Percentiles rank a stretch among this genome's conserved stretches.
Conservation (phyloP, 1,140 invertebrate species). For the Proctacanthus coquilletti region DNA sequence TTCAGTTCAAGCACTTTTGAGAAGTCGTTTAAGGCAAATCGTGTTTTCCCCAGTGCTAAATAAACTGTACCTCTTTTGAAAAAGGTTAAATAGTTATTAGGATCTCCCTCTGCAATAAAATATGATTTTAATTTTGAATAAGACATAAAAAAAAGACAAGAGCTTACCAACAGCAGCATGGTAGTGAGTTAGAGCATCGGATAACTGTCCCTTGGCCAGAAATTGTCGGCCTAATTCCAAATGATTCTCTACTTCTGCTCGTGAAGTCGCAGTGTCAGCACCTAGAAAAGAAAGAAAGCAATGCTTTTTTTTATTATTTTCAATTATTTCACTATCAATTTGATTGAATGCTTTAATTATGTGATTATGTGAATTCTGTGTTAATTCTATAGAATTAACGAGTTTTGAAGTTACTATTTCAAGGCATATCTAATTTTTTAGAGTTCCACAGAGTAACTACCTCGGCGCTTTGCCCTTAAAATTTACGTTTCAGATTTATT, state of each 20-base stretch:
- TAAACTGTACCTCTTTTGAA: slow-evolving; percentile 93
- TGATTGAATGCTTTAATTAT: neutral
- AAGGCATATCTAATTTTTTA: slow-evolving; percentile 9
- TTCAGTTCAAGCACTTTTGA: slow-evolving; percentile 84
- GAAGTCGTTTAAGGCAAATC: slow-evolving; percentile 87
- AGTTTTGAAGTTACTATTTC: slow-evolving; percentile 2
- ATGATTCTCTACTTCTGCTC: slow-evolving; percentile 77
- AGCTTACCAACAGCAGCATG: slow-evolving; percentile 89
- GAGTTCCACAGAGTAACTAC: neutral
- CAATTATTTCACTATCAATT: neutral
- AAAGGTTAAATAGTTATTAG: slow-evolving; percentile 88
- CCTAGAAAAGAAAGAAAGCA: slow-evolving; percentile 12
- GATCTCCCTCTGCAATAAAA: slow-evolving; percentile 71
- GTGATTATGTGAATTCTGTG: neutral
- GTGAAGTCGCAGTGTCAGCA: slow-evolving; percentile 44
- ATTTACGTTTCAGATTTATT: too few species aligned
- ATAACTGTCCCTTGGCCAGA: slow-evolving; percentile 77
- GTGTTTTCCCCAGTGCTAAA: slow-evolving; percentile 89
- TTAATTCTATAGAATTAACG: slow-evolving; percentile 4
- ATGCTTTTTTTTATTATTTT: neutral
- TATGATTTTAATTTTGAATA: neutral
- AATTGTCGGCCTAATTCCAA: slow-evolving; percentile 85
- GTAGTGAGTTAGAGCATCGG: slow-evolving; percentile 93
- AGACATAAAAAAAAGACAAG: slow-evolving; percentile 1
- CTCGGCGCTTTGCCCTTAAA: too few species aligned